Evolutionary conservation across 2,888 invertebrate genomes (phyloP), one percentile per base, ranked within the genome.

Genomic region (Dolomedes plantarius): DNA sequence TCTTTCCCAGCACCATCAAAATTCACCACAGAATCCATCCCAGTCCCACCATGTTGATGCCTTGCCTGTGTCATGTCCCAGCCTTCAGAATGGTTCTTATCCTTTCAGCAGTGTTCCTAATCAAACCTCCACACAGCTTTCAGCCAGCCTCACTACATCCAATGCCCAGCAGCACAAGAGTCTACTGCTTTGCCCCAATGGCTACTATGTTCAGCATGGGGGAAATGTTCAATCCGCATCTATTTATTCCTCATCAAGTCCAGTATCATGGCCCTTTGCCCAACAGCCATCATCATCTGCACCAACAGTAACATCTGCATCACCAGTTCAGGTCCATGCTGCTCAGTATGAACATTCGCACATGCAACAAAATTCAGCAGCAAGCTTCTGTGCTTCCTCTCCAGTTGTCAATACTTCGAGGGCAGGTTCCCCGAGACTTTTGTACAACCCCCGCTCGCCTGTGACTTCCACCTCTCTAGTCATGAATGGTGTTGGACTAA

Each of bases 1-100:
- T 89, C 90, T 64, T 91, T 91, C 62, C 90, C 91, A 64, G 90
- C 90, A 71, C 75, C 89, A 77, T 68, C 89, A 88, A 86, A 89
- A 74, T 68, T 89, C 88, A 82, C 50, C 82, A 50, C 83, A 77
- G 64, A 56, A 75, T 77, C 78, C 80, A 36, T 67, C 87, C 39
- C 82, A 79, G 46, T 67, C 86, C 46, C 83, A 78, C 50, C 80
- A 80, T 65, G 56, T 28, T 56, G 80, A 80, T 16, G 32, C 74
- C 19, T 68, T 74, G 64, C 67, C 81, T 23, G 23, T 31, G n/a
- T 67, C 79, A 16, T 75, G 76, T 29, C 73, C 73, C 68, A 75
- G n/a, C 69, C 69, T 73, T 46, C 77, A 64, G 29, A 83, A 71
- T 50, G 69, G 73, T 65, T 65, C 64, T 36, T 80, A 80, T 50